These are phyloP conservation scores for Chrysochloris asiatica DNA, from an alignment of 2,113 vertebrate species.

Conservation along the genomic window DNA sequence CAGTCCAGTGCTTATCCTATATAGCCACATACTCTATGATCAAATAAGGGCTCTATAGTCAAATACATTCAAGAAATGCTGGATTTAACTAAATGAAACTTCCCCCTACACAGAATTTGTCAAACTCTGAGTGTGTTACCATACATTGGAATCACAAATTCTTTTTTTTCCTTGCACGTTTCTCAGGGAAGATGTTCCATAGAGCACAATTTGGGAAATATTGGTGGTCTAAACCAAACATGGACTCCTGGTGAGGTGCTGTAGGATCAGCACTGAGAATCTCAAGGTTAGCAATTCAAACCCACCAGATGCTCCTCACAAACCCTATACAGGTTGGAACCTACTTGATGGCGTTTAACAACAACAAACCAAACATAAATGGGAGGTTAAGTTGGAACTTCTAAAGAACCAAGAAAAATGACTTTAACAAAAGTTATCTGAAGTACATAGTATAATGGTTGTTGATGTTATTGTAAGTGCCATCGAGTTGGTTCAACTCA, in stretches of 20 bases:
- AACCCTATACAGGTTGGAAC: too few relatives aligned
- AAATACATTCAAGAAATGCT: constrained; percentile 43
- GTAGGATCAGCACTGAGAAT: too few relatives aligned
- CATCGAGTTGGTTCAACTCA: too few relatives aligned
- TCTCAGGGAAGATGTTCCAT: constrained; percentile 3
- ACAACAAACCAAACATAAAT: constrained; percentile 16
- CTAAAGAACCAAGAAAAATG: background rate
- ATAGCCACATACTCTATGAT: too few relatives aligned
- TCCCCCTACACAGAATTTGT: background rate
- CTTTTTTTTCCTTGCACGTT: background rate
- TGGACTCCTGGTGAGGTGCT: too few relatives aligned
- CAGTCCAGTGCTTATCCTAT: too few relatives aligned
- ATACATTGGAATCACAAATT: constrained; percentile 6
- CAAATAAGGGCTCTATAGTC: background rate
- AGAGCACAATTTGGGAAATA: constrained; percentile 1
- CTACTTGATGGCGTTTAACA: too few relatives aligned
- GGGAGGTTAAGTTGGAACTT: background rate
- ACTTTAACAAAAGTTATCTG: constrained; percentile 16
- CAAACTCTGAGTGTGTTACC: background rate
- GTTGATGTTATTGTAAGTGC: too few relatives aligned
- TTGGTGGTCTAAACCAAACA: background rate
- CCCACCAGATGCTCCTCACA: too few relatives aligned
- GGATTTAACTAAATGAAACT: constrained; percentile 28
- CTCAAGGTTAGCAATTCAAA: too few relatives aligned
- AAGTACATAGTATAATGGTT: too few relatives aligned